Evolutionary conservation across 2,113 vertebrate species (phyloP).

Genomic region (Elephas maximus): DNA sequence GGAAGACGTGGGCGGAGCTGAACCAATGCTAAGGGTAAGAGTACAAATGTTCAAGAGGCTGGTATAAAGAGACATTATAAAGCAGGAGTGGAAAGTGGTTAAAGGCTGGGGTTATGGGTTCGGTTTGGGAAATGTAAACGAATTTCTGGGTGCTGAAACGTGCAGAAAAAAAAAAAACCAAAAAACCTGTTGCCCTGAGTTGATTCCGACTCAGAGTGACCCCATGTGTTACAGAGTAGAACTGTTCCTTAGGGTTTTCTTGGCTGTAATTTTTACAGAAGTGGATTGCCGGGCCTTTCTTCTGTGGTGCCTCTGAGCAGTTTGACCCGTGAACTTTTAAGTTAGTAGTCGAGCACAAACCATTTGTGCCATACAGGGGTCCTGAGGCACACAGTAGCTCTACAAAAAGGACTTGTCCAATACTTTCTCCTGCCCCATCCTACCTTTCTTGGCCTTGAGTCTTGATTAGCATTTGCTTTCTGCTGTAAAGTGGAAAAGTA

Average conservation of each 20-base stretch:
- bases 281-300: neutral
- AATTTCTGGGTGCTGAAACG: neutral
- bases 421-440: neutral
- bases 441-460: neutral
- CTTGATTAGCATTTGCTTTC: neutral
- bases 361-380: neutral
- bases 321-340: neutral
- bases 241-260: neutral
- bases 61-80: neutral
- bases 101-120: neutral
- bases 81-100: neutral
- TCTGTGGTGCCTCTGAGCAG: neutral
- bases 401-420: neutral
- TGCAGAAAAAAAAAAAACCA: neutral
- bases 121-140: neutral
- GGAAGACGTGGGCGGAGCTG: neutral
- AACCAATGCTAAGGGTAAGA: neutral
- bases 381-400: neutral
- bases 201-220: neutral
- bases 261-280: neutral
- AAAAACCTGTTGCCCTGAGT: neutral
- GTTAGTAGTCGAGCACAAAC: neutral
- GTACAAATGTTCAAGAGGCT: neutral
- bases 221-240: neutral
- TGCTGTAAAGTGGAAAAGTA: neutral